These are phyloP conservation scores for Acropora tenuis DNA, from an alignment of 64 coral and sea anemone species.

Conservation along the genomic window DNA sequence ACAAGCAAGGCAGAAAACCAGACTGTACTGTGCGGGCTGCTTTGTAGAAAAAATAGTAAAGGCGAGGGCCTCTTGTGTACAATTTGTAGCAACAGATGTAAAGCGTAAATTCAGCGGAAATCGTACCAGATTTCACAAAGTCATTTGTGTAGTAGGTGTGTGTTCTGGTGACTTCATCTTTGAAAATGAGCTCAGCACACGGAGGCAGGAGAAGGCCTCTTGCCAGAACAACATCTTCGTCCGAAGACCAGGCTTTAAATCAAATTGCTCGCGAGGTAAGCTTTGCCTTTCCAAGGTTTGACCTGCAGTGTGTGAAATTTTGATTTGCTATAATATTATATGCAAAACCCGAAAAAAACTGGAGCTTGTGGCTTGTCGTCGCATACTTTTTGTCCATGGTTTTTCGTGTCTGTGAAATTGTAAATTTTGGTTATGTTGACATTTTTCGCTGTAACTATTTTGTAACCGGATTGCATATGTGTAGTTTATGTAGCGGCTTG, in stretches of 20 bases:
- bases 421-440: neutral
- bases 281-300: neutral
- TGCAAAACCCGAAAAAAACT: too few relatives aligned
- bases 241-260: conserved; percentile 92
- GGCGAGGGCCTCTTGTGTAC: conserved; percentile 41
- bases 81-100: conserved; percentile 68
- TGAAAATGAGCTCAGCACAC: conserved; percentile 90
- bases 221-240: conserved; percentile 69
- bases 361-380: neutral
- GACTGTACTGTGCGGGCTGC: conserved; percentile 25
- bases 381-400: neutral
- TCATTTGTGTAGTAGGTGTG: conserved; percentile 66
- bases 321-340: too few relatives aligned
- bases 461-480: neutral
- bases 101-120: neutral
- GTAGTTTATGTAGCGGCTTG: neutral
- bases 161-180: conserved; percentile 66
- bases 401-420: neutral
- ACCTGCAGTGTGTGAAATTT: too few relatives aligned
- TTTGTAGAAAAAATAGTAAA: conserved; percentile 72
- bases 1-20: conserved; percentile 59
- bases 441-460: neutral
- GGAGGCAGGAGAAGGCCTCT: conserved; percentile 84
- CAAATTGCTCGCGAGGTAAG: conserved; percentile 96
- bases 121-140: conserved; percentile 41